Conservation (phyloP, 2,113 vertebrate species). For the Phasianus colchicus region DNA sequence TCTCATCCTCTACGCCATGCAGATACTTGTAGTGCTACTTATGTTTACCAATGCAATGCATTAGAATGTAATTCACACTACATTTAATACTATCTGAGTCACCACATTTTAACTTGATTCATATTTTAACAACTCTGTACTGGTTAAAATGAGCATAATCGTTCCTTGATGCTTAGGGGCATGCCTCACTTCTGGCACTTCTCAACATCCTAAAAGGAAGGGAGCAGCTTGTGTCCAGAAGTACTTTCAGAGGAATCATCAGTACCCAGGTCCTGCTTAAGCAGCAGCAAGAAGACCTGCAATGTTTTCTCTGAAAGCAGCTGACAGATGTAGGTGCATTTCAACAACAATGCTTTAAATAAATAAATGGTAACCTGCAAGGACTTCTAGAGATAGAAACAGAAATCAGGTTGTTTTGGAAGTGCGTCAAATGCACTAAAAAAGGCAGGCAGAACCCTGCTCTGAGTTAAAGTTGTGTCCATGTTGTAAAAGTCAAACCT, state of each 20-base stretch:
- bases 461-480: not conserved
- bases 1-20: not conserved
- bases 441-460: not conserved
- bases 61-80: not conserved
- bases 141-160: not conserved
- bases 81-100: not conserved
- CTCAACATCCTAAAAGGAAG: not conserved
- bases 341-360: not conserved
- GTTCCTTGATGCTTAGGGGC: not conserved
- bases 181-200: not conserved
- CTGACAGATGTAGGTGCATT: not conserved
- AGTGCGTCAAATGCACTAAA: not conserved
- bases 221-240: not conserved
- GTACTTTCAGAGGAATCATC: not conserved
- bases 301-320: not conserved
- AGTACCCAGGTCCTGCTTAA: not conserved
- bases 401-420: not conserved
- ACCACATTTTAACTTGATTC: not conserved
- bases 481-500: not conserved
- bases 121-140: not conserved
- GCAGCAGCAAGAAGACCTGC: not conserved
- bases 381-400: not conserved
- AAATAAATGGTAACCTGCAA: not conserved
- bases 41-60: not conserved
- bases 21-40: not conserved